Base-by-base conservation (phyloP, 2,888 invertebrate species). In the Teinopalpus imperialis region DNA sequence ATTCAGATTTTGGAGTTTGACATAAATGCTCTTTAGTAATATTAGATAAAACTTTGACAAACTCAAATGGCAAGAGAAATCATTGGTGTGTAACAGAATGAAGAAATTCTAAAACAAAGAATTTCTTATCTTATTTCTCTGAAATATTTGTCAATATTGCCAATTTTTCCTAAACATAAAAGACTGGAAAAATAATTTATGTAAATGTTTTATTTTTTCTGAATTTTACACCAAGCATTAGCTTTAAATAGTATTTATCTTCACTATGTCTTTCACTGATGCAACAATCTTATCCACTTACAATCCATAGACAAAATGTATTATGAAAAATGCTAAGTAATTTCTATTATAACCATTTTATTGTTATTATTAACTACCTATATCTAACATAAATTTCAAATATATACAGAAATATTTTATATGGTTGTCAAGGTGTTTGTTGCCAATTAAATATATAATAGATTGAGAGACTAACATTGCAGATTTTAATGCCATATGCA, bases 331-430 rank as follows among this genome's bases (percentile, higher is more conserved):
- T 59, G 58, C 54, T 59, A 57, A 58, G 57, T 61, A 59, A 63
- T 61, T 52, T 40, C 32, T 43, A 49, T 41, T 35, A 56, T 52
- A 50, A 53, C 43, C 32, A 39, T 51, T 50, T 52, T 63, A 53
- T 53, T 61, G 51, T 60, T 64, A 76, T 52, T 59, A 79, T 82
- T 81, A 81, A 71, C 85, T 86, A 85, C 81, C 82, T 86, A 86
- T 5, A 69, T 64, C 77, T 83, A 83, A 71, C 60, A 70, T 69
- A 70, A 73, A 72, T 71, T 75, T 61, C 77, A 78, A 76, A 79
- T 83, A 85, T 81, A 82, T 81, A 85, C 81, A 82, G 71, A 78
- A 75, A 79, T 70, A 65, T 72, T 73, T 66, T 53, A 51, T 48
- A 54, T 51, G 53, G 53, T 53, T 48, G 14, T 42, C 14, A 31